These are phyloP conservation scores for Eutrigla gurnardus DNA, from an alignment of 2,797 vertebrate species.

Conservation along the genomic window DNA sequence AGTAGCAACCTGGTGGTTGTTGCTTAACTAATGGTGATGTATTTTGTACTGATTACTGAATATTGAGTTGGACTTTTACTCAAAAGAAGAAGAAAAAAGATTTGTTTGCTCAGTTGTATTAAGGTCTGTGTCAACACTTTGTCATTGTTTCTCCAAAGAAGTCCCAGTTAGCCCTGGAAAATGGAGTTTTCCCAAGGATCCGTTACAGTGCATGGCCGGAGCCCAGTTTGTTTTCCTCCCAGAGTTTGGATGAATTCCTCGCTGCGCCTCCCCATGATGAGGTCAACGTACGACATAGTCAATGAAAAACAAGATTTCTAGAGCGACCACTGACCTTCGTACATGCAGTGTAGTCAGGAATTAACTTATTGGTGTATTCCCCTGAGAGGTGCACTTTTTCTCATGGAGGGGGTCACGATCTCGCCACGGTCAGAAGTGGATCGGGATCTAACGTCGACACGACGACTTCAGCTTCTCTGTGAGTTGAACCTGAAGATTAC, in stretches of 20 bases:
- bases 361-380: slow-evolving; percentile 9
- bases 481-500: slow-evolving; percentile 3
- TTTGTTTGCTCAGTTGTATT: slow-evolving; percentile 56
- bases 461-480: neutral
- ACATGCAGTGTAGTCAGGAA: slow-evolving; percentile 21
- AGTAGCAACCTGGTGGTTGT: neutral
- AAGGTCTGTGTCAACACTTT: slow-evolving; percentile 58
- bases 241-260: slow-evolving; percentile 62
- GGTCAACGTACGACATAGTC: slow-evolving; percentile 47
- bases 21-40: neutral
- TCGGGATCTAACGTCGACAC: neutral
- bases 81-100: neutral
- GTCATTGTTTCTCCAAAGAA: slow-evolving; percentile 54
- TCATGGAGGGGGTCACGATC: slow-evolving; percentile 16
- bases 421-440: slow-evolving; percentile 17
- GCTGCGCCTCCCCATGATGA: slow-evolving; percentile 43
- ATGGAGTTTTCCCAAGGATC: slow-evolving; percentile 71
- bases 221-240: slow-evolving; percentile 68
- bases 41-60: slow-evolving; percentile 4
- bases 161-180: slow-evolving; percentile 45
- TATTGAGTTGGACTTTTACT: slow-evolving; percentile 21
- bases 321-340: neutral
- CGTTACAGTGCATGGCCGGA: slow-evolving; percentile 51
- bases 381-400: slow-evolving; percentile 15
- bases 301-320: slow-evolving; percentile 38